Evolutionary conservation across 2,888 invertebrate species (phyloP), one percentile per base, ranked within the genome.

Genomic region (Mythimna lalbum): DNA sequence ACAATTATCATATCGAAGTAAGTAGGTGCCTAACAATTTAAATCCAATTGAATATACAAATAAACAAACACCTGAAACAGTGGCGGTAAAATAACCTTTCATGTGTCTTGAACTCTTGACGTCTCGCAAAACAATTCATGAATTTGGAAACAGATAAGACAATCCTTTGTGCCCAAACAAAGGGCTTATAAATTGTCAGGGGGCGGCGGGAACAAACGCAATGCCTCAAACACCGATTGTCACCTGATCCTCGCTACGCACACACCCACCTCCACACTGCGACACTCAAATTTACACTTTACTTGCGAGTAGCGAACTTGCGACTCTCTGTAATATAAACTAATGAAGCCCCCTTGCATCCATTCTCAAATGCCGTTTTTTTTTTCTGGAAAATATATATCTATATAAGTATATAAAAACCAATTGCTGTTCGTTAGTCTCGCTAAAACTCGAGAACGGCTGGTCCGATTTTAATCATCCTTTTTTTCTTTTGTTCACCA

Each of bases 111-210:
- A 43, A 43, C 43, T 43, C 43, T 43, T 83, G 80, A 70, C 76
- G 68, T 77, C 69, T 79, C 76, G 70, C 80, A 82, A 84, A 84
- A 86, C 83, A 87, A 86, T 83, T 87, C 80, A 86, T 83, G 86
- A 86, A 81, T 87, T 81, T 72, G 76, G 76, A 74, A 86, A 82
- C 74, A 81, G 84, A 83, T 87, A 84, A 83, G 76, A 75, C 83
- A 84, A 85, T 75, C 83, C 85, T 85, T 84, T 84, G 74, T 84
- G 60, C 74, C 63, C 83, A 85, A 88, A 86, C 81, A 87, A 85
- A 82, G 85, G 80, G 84, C 83, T 85, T 86, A 86, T 87, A 87
- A 86, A 90, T 87, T 86, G 87, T 87, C 80, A 84, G 82, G 78
- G 86, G 78, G 79, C 74, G 77, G 79, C 67, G 79, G 73, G 77